These are phyloP conservation scores for Nasonovia ribisnigri DNA, from an alignment of 2,888 invertebrate genomes.

Conservation along the genomic window DNA sequence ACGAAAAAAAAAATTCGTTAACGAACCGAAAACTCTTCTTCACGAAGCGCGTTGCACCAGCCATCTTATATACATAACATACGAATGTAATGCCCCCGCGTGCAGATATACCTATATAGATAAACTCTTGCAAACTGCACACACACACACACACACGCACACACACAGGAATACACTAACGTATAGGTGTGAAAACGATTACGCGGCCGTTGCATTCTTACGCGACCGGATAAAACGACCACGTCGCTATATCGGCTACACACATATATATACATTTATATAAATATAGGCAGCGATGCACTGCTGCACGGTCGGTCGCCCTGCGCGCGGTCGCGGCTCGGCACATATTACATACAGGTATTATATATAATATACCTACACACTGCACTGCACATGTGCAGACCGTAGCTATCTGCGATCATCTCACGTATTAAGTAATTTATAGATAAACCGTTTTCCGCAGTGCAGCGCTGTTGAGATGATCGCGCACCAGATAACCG, in stretches of 20 bases:
- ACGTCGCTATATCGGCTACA: not conserved
- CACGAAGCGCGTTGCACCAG: not conserved
- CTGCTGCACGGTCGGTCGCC: not conserved
- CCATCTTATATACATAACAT: not conserved
- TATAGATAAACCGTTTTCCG: constrained; percentile 58
- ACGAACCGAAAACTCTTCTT: constrained; percentile 3
- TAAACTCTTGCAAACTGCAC: not conserved
- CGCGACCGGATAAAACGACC: constrained; percentile 37
- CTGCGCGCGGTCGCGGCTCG: not conserved
- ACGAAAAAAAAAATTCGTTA: not conserved
- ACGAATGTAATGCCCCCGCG: not conserved
- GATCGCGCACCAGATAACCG: constrained; percentile 44
- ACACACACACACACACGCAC: not conserved
- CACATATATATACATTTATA: not conserved
- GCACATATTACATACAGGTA: not conserved
- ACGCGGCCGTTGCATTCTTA: constrained; percentile 46
- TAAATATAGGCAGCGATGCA: constrained; percentile 4
- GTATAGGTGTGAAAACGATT: constrained; percentile 53
- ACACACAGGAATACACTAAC: not conserved
- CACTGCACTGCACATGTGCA: not conserved
- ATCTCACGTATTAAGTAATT: constrained; percentile 60
- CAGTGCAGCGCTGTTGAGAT: constrained; percentile 3
- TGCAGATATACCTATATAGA: not conserved
- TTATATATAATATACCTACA: constrained; percentile 4
- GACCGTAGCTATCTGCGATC: constrained; percentile 38